These are phyloP conservation scores for Oreochromis mossambicus DNA, from an alignment of 2,797 vertebrate genomes.

Conservation along the genomic window DNA sequence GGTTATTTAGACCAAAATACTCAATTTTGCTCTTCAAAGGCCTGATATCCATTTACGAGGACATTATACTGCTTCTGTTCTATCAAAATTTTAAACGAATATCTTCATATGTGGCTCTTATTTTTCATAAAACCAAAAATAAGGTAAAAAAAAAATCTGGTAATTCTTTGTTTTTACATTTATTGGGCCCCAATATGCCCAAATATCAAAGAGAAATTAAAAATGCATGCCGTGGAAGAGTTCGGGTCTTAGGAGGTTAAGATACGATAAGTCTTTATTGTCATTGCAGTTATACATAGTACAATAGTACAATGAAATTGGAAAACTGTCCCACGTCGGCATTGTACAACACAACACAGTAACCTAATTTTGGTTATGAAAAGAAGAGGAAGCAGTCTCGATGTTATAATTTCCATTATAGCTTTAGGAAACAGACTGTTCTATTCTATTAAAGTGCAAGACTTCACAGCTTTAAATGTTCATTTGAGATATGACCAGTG, in stretches of 20 bases:
- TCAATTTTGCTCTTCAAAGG: too few species aligned
- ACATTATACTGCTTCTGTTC: too few species aligned
- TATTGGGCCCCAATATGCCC: too few species aligned
- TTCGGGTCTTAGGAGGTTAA: background rate
- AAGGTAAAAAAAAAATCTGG: too few species aligned
- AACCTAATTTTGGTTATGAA: background rate
- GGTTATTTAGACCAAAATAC: too few species aligned
- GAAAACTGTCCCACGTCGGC: background rate
- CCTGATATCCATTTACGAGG: too few species aligned
- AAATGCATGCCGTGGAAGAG: too few species aligned
- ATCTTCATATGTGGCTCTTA: too few species aligned
- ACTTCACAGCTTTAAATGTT: background rate
- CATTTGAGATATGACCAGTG: background rate
- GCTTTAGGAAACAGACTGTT: background rate
- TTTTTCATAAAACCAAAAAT: too few species aligned
- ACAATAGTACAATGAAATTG: background rate
- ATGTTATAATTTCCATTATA: background rate
- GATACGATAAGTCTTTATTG: background rate
- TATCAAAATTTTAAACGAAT: too few species aligned
- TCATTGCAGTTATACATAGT: background rate
- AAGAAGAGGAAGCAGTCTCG: rapidly evolving
- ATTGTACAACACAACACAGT: background rate
- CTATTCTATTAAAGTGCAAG: background rate
- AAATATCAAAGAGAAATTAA: too few species aligned
- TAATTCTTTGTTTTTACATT: too few species aligned